Evolutionary conservation across 92 coral and sea anemone genomes (phyloP), one percentile per base, ranked within the genome.

Genomic region (Umimayanthus chanpuru): DNA sequence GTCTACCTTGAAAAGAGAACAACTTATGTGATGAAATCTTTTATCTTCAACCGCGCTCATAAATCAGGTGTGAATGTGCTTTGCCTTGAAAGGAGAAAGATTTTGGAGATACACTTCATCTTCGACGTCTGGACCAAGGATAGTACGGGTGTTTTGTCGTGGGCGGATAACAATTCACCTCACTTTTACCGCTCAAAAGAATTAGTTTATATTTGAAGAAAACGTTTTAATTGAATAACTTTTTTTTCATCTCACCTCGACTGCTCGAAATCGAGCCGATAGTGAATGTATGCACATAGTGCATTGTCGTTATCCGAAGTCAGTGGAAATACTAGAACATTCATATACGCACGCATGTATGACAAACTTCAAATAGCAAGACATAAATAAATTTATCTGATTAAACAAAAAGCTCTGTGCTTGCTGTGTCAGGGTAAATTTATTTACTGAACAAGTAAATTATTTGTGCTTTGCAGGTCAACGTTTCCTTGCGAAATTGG

Each of bases 1-100:
- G 25, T 67, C 30, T 67, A 26, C 73, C 73, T 67, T 67, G 73
- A 67, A 67, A 71, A 71, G 76, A 71, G 76, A 71, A 71, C 40
- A 71, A 71, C 20, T 6, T 71, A 26, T 0, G 29, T 1, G 40
- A 71, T 71, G 18, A 14, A 14, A 71, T 71, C 76, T 8, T 67
- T 67, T 12, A 67, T 23, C 73, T 67, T 23, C 30, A 2, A 65
- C 71, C 71, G 32, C 73, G 23, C 73, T 23, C n/a, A n/a, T 21
- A 67, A 21, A 21, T 12, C 28, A 67, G 73, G 11, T 67, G 73
- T 5, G 30, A 23, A 67, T 67, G 73, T 23, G 73, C 11, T 67
- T 67, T n/a, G 11, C 30, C 29, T 67, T 67, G 73, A 67, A n/a
- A 21, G 73, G 73, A 67, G 73, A 67, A 67, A 67, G 11, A 3